Evolutionary conservation across 2,113 vertebrate species (phyloP).

Genomic region (Equus przewalskii): DNA sequence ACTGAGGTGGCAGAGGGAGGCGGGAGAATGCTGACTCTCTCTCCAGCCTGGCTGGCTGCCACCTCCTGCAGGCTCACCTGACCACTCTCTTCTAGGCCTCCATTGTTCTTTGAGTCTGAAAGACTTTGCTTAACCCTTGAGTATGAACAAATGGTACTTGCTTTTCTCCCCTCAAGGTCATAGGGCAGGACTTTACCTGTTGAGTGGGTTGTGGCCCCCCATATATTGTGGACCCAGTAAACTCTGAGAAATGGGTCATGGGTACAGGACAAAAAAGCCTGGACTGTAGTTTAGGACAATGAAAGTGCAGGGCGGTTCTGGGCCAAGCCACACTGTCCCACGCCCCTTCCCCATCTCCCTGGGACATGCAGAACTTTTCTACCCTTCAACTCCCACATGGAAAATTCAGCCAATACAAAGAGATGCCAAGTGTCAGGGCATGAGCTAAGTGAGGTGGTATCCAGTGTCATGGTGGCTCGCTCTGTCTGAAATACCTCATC

Average conservation of each 20-base stretch:
- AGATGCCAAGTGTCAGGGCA: not conserved
- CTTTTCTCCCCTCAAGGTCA: not conserved
- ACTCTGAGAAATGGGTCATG: not conserved
- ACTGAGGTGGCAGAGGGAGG: not conserved
- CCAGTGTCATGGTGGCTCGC: not conserved
- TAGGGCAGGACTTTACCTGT: not conserved
- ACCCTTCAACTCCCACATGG: not conserved
- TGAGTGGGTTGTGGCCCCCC: not conserved
- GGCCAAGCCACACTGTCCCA: not conserved
- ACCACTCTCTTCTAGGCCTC: not conserved
- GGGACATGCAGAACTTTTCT: not conserved
- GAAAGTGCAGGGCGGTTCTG: not conserved
- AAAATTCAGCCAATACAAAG: not conserved
- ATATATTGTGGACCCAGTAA: not conserved
- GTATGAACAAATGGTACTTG: no score
- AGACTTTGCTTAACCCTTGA: not conserved
- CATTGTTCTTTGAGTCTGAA: constrained; percentile 9
- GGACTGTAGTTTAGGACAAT: not conserved
- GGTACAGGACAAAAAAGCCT: not conserved
- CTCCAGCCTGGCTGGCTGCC: not conserved
- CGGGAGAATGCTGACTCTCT: not conserved
- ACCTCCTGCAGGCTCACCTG: not conserved
- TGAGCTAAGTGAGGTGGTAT: not conserved
- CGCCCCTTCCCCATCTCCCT: not conserved
- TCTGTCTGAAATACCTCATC: not conserved